These are phyloP conservation scores for Leptoclinus maculatus DNA, from an alignment of 2,797 vertebrate genomes.

Conservation along the genomic window DNA sequence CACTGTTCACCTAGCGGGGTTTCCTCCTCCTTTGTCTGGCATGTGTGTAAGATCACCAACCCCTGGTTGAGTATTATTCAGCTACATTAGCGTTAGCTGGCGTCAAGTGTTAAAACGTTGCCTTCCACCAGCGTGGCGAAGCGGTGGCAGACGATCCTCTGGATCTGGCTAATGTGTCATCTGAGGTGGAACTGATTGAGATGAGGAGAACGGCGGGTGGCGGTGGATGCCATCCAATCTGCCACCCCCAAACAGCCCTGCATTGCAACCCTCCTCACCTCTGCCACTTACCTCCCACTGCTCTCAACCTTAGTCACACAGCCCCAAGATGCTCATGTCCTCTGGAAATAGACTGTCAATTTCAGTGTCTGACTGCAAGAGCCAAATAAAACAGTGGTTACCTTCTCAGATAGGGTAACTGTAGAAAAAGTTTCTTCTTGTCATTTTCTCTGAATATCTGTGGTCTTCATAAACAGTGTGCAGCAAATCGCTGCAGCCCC, in stretches of 20 bases:
- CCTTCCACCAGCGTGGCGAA: conserved; percentile 24
- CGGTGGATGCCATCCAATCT: conserved; percentile 13
- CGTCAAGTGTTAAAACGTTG: conserved; percentile 28
- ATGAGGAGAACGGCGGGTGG: conserved; percentile 23
- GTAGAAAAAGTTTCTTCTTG: not conserved
- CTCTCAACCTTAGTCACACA: not conserved
- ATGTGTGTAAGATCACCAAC: conserved; percentile 39
- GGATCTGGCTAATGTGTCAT: conserved; percentile 40
- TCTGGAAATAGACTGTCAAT: conserved; percentile 3
- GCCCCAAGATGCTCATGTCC: not conserved
- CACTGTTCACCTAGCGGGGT: conserved; percentile 31
- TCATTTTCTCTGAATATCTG: conserved; percentile 40
- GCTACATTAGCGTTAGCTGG: conserved; percentile 29
- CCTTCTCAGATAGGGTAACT: not conserved
- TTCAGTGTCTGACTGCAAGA: conserved; percentile 13
- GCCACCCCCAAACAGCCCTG: not conserved
- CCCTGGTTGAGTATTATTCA: conserved; percentile 40
- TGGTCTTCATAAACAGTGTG: conserved; percentile 48
- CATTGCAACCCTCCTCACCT: not conserved
- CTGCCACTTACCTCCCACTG: not conserved
- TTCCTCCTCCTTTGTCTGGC: conserved; percentile 29
- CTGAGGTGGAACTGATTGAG: conserved; percentile 60
- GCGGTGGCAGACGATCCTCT: conserved; percentile 8
- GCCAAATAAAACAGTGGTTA: not conserved
- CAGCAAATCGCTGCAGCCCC: conserved; percentile 35